Conservation (phyloP, 2,797 vertebrate genomes). For the Margarornis squamiger region DNA sequence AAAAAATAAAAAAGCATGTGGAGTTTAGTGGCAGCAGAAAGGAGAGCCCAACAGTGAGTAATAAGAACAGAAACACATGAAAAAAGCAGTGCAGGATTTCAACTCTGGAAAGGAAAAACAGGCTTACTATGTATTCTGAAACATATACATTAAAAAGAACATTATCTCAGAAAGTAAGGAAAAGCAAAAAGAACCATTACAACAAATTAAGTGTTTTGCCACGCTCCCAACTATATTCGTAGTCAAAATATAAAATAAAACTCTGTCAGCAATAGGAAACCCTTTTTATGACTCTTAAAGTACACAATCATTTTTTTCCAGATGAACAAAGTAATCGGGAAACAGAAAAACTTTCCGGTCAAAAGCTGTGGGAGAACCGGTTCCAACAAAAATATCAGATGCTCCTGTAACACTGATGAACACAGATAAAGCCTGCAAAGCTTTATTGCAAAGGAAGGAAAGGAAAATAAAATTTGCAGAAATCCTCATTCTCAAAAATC, state of each 20-base stretch:
- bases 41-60: not conserved
- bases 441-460: constrained; percentile 3
- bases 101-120: not conserved
- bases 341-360: not conserved
- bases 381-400: constrained; percentile 33
- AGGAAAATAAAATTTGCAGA: not conserved
- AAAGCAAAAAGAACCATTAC: not conserved
- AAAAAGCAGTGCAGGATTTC: not conserved
- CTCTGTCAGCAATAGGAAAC: not conserved
- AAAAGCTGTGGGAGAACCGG: not conserved
- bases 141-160: not conserved
- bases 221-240: not conserved
- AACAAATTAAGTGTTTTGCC: not conserved
- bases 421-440: not conserved
- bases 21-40: not conserved
- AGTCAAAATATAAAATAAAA: not conserved
- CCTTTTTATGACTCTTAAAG: not conserved
- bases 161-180: not conserved
- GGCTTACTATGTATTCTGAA: not conserved
- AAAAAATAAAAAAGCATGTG: not conserved
- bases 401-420: not conserved
- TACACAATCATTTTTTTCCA: not conserved
- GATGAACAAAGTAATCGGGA: not conserved
- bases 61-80: not conserved
- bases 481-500: not conserved